A percentile compares a stretch with the other conserved stretches of the same genome.
Evolutionary conservation across 2,113 vertebrate genomes (phyloP).

Genomic region (Odocoileus hemionus): DNA sequence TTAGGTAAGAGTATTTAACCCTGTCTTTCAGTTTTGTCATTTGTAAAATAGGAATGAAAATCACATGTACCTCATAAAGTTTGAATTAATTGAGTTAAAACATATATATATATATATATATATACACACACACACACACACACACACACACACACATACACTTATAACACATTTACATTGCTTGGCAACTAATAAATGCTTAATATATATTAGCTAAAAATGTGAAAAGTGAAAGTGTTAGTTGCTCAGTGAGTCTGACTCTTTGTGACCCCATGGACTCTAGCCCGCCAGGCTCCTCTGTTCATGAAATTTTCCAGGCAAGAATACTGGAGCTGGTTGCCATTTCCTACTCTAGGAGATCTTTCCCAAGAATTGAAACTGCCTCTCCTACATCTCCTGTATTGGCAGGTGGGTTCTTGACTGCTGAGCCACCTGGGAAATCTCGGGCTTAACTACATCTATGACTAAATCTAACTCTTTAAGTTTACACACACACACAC

Average conservation of each 20-base stretch:
- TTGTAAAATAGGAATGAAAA: background rate
- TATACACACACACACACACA: fast-evolving
- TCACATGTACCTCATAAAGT: background rate
- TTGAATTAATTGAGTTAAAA: background rate
- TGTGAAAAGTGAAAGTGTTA: background rate
- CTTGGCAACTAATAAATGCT: background rate
- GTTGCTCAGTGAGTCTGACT: background rate
- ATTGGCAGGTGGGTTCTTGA: background rate
- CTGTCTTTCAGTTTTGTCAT: background rate
- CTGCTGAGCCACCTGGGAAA: background rate
- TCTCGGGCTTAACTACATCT: background rate
- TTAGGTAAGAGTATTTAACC: background rate
- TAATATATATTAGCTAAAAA: background rate
- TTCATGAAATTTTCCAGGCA: background rate
- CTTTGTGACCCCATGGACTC: background rate
- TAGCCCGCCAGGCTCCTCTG: background rate
- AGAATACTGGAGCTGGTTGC: background rate
- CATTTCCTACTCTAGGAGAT: background rate
- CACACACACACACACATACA: no score
- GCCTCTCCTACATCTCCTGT: background rate
- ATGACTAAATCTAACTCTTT: background rate
- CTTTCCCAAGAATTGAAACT: background rate
- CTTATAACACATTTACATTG: background rate
- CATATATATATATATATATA: background rate
- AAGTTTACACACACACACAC: background rate